phyloP scores from a whole-genome alignment of 2,113 vertebrate species.

The Rynchops niger region DNA sequence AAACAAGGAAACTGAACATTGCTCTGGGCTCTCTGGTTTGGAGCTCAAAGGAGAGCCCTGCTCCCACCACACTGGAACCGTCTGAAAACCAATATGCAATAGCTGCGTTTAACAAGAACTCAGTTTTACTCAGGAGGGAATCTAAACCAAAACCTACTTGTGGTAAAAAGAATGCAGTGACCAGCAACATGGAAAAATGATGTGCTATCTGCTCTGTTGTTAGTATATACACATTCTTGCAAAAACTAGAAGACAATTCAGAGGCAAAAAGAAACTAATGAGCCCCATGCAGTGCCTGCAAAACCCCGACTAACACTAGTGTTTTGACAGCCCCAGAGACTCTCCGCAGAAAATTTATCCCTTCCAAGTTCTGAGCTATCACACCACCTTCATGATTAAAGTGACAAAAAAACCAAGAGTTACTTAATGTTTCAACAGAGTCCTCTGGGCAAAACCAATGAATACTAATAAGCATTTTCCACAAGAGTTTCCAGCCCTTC shows the following conservation, averaged over 20 bases:
- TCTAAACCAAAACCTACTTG: not conserved
- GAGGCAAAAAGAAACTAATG: not conserved
- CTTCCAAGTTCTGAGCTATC: not conserved
- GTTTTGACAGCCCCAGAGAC: not conserved
- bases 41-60: not conserved
- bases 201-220: not conserved
- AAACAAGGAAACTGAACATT: not conserved
- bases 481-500: not conserved
- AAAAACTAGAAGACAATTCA: not conserved
- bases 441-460: not conserved
- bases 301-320: not conserved
- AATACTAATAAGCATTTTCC: not conserved
- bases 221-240: not conserved
- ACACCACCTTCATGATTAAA: not conserved
- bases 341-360: not conserved
- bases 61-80: not conserved
- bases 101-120: not conserved
- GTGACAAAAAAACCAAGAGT: not conserved
- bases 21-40: not conserved
- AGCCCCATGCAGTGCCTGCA: not conserved
- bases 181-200: not conserved
- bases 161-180: not conserved
- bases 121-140: not conserved
- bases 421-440: not conserved
- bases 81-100: not conserved